Base-by-base conservation (phyloP, 2,113 vertebrate species). In the Phaethon lepturus region DNA sequence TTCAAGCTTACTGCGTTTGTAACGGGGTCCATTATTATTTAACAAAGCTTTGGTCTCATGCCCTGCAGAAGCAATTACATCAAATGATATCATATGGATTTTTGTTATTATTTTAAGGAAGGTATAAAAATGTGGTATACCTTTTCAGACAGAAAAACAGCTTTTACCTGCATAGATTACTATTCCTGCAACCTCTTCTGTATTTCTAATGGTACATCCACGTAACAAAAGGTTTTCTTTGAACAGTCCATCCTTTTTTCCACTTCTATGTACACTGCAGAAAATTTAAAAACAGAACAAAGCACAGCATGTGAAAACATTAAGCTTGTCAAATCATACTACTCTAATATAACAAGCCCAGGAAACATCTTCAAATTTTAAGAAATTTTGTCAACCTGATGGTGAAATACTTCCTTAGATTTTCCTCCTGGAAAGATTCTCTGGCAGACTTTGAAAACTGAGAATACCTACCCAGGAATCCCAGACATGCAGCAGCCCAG, bases 11-110 rank as follows among this genome's bases (percentile, higher is more conserved):
- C 99, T 99, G 96, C 99, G 99, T 93, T 99, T 99, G 97, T 99
- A 99, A 55, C 99, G 99, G 3, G 99, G 99, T 20, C 99, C 99
- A 11, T 99, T 99, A 98, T 99, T 99, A 97, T 99, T 99, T 88
- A 99, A 98, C 98, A 99, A 99, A 86, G 99, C 99, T 98, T 99
- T 99, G 85, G 99, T 99, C 94, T 99, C 99, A 16, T 99, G 99
- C 81, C 99, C 99, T 99, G 98, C 10, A 74, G 88, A 58, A 94
- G 55, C 26, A 95, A 91, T 86, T 90, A 50, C 42, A 87, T 68
- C 47, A 78, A 22, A 87, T 6, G 12, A 90, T n/a, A 42, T 79
- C 58, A 83, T 12, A 73, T 3, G 25, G 53, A 52, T 40, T 50
- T 76, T 17, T 38, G 29, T 19, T 44, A n/a, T 8, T 56, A 74